phyloP scores from a whole-genome alignment of 2,797 vertebrate genomes.

The Sebastes hubbsi region DNA sequence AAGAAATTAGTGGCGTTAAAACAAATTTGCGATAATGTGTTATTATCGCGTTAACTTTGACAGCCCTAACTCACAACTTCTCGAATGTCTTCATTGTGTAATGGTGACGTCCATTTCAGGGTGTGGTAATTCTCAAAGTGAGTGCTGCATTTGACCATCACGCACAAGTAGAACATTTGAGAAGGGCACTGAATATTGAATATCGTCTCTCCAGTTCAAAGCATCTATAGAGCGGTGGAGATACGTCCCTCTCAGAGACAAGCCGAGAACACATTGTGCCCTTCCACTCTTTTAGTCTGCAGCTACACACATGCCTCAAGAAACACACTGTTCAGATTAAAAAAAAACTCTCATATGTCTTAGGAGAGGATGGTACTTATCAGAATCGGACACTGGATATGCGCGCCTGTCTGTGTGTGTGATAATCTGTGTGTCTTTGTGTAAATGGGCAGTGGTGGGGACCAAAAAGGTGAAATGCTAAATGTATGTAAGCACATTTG shows the following conservation, averaged over 20 bases:
- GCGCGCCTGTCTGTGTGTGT: neutral
- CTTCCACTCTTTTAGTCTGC: slow-evolving; percentile 6
- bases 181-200: slow-evolving; percentile 52
- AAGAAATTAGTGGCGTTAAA: no score
- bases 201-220: slow-evolving; percentile 43
- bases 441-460: neutral
- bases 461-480: neutral
- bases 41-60: no score
- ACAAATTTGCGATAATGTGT: no score
- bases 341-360: neutral
- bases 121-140: slow-evolving; percentile 3
- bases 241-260: slow-evolving; percentile 21
- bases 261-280: slow-evolving; percentile 35
- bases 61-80: neutral
- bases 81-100: neutral
- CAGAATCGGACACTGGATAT: neutral
- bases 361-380: neutral
- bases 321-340: neutral
- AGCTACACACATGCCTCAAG: neutral
- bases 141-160: slow-evolving; percentile 13
- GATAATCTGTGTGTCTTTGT: neutral
- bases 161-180: slow-evolving; percentile 22
- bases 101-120: neutral
- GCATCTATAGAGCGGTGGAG: slow-evolving; percentile 25
- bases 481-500: neutral